These are phyloP conservation scores for Acromyrmex charruanus DNA, from an alignment of 1,140 invertebrate species.

Conservation along the genomic window DNA sequence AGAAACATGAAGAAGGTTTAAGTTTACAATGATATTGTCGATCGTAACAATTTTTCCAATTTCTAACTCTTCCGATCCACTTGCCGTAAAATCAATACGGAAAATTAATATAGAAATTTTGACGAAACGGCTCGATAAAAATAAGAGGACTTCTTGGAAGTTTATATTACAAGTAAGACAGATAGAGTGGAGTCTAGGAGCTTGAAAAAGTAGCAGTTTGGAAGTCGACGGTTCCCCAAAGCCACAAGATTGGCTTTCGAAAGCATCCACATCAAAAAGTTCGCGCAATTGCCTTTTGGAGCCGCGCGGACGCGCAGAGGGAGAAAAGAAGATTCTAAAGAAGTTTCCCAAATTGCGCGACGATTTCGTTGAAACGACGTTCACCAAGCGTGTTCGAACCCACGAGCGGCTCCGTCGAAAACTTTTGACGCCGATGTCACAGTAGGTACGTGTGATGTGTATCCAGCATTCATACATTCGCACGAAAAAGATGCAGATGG, in stretches of 20 bases:
- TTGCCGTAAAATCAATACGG: neutral
- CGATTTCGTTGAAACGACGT: conserved; percentile 70
- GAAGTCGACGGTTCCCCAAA: conserved; percentile 61
- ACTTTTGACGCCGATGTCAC: conserved; percentile 75
- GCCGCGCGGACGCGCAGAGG: neutral
- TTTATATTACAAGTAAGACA: conserved; percentile 50
- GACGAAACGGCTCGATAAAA: conserved; percentile 43
- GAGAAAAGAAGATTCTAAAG: conserved; percentile 69
- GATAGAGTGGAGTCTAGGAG: conserved; percentile 31
- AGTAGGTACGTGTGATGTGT: conserved; percentile 59
- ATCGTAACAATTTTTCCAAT: neutral
- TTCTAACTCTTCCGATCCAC: neutral
- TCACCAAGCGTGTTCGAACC: conserved; percentile 60
- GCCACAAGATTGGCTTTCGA: conserved; percentile 73
- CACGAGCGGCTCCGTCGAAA: conserved; percentile 55
- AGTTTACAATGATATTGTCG: neutral
- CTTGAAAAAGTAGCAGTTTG: conserved; percentile 70
- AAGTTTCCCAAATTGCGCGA: conserved; percentile 75
- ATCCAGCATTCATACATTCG: conserved; percentile 81
- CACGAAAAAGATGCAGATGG: conserved; percentile 81
- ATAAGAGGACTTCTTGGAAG: neutral
- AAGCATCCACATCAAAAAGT: conserved; percentile 67
- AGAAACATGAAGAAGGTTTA: too few relatives aligned
- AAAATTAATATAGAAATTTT: conserved; percentile 41
- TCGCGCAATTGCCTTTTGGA: conserved; percentile 64